Conservation (phyloP, 1,140 invertebrate genomes). For the Spodoptera litura region DNA sequence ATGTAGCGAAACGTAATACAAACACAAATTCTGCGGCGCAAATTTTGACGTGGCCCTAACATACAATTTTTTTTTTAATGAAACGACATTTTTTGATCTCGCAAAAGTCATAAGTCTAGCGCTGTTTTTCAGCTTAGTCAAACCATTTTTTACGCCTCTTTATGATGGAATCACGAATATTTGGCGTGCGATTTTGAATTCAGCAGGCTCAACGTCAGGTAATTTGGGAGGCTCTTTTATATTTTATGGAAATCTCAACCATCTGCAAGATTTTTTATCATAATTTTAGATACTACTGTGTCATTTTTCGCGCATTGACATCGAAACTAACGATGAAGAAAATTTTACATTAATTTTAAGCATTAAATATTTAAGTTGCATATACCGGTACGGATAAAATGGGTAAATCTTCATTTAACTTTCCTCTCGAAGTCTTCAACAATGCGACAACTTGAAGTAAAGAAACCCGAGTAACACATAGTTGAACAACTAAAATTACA, state of each 20-base stretch:
- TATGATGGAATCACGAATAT: slow-evolving; percentile 11
- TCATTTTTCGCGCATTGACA: slow-evolving; percentile 27
- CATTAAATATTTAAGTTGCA: too few species aligned
- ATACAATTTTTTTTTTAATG: slow-evolving; percentile 46
- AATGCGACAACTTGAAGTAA: slow-evolving; percentile 17
- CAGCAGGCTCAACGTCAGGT: slow-evolving; percentile 37
- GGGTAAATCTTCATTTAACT: slow-evolving; percentile 15
- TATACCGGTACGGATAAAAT: neutral
- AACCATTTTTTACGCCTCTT: slow-evolving; percentile 34
- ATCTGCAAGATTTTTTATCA: slow-evolving; percentile 28
- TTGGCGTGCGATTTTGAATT: slow-evolving; percentile 37
- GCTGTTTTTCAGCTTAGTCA: slow-evolving; percentile 35
- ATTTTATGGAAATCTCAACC: slow-evolving; percentile 31
- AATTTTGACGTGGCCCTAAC: slow-evolving; percentile 47
- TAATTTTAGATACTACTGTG: slow-evolving; percentile 5
- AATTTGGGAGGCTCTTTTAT: slow-evolving; percentile 38
- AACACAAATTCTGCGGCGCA: slow-evolving; percentile 52
- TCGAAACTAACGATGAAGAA: neutral
- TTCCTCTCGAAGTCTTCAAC: slow-evolving; percentile 1
- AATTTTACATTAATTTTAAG: too few species aligned
- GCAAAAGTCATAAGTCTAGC: slow-evolving; percentile 25
- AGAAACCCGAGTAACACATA: slow-evolving; percentile 31
- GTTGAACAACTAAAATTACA: slow-evolving; percentile 32
- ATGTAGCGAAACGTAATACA: slow-evolving; percentile 59
- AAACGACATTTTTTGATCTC: slow-evolving; percentile 39